These are phyloP conservation scores for Brachypodius melanocephalos DNA, from an alignment of 2,113 vertebrate species.

Conservation along the genomic window DNA sequence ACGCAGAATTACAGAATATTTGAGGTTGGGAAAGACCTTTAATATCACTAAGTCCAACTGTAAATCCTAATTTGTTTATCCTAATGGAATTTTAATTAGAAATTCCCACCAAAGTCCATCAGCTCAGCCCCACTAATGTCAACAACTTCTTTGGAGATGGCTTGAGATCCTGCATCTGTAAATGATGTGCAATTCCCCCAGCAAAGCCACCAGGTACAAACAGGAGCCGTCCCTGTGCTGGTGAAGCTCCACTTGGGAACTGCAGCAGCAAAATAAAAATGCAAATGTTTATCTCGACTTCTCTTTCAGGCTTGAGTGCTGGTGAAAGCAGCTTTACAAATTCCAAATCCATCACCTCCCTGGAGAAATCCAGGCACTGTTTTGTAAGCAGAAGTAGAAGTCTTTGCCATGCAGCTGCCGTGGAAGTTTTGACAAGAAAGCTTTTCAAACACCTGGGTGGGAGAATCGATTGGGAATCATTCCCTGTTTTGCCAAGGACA, in stretches of 20 bases:
- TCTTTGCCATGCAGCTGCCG: background rate
- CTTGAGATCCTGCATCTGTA: conserved; percentile 32
- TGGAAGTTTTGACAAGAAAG: conserved; percentile 25
- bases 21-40: background rate
- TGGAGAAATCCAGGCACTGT: background rate
- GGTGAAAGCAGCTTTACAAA: conserved; percentile 67
- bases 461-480: background rate
- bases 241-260: conserved; percentile 75
- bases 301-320: conserved; percentile 72
- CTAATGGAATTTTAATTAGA: background rate
- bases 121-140: conserved; percentile 46
- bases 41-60: background rate
- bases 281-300: conserved; percentile 62
- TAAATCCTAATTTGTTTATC: background rate
- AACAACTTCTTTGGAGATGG: conserved; percentile 54
- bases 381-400: conserved; percentile 41
- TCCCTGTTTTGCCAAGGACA: background rate
- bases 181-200: background rate
- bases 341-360: background rate
- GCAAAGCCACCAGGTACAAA: background rate
- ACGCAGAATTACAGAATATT: background rate
- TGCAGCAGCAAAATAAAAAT: conserved; percentile 32
- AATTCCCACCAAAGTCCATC: background rate
- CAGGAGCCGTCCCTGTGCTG: conserved; percentile 65
- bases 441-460: background rate